Conservation (phyloP, 1,140 invertebrate species). For the Gonioctena quinquepunctata region DNA sequence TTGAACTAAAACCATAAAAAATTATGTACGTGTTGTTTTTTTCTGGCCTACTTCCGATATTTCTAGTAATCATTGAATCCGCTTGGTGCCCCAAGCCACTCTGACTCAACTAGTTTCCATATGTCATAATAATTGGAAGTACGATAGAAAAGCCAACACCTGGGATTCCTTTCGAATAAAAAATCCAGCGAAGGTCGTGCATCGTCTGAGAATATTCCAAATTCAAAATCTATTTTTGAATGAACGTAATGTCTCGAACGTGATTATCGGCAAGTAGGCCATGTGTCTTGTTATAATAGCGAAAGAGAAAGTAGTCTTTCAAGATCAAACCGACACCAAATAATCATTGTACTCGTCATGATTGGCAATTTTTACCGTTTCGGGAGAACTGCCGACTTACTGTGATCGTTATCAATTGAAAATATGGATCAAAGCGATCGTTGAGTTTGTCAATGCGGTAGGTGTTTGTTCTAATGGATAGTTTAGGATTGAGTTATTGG, state of each 20-base stretch:
- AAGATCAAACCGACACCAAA: conserved; percentile 18
- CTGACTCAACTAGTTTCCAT: too few species aligned
- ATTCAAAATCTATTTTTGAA: conserved; percentile 10
- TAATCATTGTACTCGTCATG: conserved; percentile 15
- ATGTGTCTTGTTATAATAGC: conserved; percentile 16
- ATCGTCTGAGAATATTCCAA: background rate
- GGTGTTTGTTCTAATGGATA: background rate
- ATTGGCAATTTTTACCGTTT: conserved; percentile 16
- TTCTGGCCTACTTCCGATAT: too few species aligned
- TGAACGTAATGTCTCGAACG: conserved; percentile 8
- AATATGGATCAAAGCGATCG: conserved; percentile 13
- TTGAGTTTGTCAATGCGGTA: background rate
- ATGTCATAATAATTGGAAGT: too few species aligned
- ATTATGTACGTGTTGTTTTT: too few species aligned
- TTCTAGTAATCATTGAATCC: too few species aligned
- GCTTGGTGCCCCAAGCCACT: too few species aligned
- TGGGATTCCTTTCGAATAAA: background rate
- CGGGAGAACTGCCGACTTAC: conserved; percentile 1
- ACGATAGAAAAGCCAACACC: background rate
- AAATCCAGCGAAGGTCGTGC: background rate
- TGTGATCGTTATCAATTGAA: background rate
- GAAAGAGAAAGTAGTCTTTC: conserved; percentile 22
- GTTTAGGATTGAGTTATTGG: background rate
- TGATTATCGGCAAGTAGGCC: conserved; percentile 15
- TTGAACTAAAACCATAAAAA: too few species aligned